Conservation (phyloP, 2,888 invertebrate genomes). For the Cactoblastis cactorum region DNA sequence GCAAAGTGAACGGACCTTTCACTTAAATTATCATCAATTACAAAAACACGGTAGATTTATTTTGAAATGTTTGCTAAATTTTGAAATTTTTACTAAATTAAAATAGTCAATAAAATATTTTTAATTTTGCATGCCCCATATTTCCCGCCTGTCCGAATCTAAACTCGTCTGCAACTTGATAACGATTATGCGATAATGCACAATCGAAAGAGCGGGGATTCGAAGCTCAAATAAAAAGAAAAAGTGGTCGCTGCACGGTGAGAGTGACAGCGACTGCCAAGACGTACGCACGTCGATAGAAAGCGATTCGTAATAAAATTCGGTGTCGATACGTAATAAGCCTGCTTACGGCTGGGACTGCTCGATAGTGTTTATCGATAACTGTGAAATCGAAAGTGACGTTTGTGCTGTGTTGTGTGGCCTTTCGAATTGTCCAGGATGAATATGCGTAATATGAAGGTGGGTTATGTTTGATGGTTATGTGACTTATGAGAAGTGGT, state of each 20-base stretch:
- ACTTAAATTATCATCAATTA: too few species aligned
- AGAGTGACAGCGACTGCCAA: conserved; percentile 60
- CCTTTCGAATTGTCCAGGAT: conserved; percentile 67
- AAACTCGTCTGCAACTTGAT: conserved; percentile 40
- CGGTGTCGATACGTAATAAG: conserved; percentile 11
- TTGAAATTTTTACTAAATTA: too few species aligned
- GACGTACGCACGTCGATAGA: conserved; percentile 45
- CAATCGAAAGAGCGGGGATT: conserved; percentile 61
- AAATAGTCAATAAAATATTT: too few species aligned
- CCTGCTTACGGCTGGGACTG: conserved; percentile 13
- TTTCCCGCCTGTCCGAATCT: background rate
- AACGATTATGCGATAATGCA: conserved; percentile 63
- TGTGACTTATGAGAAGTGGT: background rate
- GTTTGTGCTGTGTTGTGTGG: conserved; percentile 50
- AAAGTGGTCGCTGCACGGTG: conserved; percentile 53
- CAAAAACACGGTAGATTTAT: too few species aligned
- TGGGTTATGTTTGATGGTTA: conserved; percentile 19
- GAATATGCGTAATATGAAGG: conserved; percentile 60
- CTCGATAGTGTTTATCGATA: conserved; percentile 24
- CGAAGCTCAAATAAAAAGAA: conserved; percentile 68
- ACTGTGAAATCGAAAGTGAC: conserved; percentile 35
- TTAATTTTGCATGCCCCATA: background rate
- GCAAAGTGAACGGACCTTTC: too few species aligned
- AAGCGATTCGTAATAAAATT: conserved; percentile 44
- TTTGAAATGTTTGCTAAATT: too few species aligned